Conservation (phyloP, 2,113 vertebrate genomes). For the Ivindomyrus marchei region DNA sequence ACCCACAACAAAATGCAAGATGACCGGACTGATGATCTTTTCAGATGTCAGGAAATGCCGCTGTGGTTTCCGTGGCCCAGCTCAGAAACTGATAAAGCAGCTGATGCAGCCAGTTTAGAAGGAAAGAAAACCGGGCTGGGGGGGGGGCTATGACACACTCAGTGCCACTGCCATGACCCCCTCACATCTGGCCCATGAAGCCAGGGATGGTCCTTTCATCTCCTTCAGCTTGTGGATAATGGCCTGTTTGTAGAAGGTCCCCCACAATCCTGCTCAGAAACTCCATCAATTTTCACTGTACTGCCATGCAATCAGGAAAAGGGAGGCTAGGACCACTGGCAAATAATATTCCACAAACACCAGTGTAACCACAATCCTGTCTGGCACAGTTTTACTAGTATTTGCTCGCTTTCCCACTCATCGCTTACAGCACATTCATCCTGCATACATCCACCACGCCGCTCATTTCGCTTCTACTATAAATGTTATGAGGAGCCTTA, state of each 20-base stretch:
- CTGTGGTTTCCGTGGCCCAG: neutral
- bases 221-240: neutral
- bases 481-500: neutral
- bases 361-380: neutral
- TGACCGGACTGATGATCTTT: neutral
- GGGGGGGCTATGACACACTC: neutral
- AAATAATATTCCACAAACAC: neutral
- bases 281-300: neutral
- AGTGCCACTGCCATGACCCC: neutral
- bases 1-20: neutral
- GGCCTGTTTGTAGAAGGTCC: neutral
- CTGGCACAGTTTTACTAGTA: neutral
- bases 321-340: neutral
- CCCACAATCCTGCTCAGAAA: neutral
- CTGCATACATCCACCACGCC: neutral
- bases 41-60: conserved; percentile 1
- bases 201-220: neutral
- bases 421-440: neutral
- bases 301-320: neutral
- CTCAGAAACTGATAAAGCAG: neutral
- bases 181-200: neutral
- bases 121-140: neutral
- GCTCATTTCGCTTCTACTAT: neutral
- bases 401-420: neutral
- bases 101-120: neutral